These are phyloP conservation scores for Dasyurus viverrinus DNA, from an alignment of 2,113 vertebrate genomes.

Conservation along the genomic window DNA sequence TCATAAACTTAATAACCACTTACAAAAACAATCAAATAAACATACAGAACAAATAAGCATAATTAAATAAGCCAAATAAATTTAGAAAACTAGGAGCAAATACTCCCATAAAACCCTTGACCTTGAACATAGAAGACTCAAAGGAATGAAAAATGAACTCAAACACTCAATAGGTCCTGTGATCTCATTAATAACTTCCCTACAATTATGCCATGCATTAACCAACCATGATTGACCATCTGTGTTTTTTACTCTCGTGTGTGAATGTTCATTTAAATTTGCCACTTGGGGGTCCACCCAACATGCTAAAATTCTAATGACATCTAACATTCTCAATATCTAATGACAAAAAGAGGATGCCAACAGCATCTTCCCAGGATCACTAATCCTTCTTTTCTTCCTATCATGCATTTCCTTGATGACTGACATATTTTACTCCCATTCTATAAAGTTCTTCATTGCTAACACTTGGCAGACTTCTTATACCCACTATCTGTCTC, in stretches of 20 bases:
- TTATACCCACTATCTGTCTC: neutral
- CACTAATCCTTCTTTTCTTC: neutral
- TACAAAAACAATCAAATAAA: neutral
- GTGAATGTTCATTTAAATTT: neutral
- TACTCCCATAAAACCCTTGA: neutral
- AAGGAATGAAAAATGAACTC: neutral
- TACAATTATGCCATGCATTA: neutral
- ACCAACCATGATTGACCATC: neutral
- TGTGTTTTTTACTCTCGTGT: neutral
- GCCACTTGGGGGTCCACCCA: neutral
- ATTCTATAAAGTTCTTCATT: neutral
- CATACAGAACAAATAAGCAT: neutral
- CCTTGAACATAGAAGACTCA: neutral
- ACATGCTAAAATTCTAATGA: neutral
- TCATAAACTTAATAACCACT: neutral
- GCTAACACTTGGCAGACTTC: neutral
- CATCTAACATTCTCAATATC: neutral
- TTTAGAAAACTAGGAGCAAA: neutral
- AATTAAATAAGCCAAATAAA: neutral
- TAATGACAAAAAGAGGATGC: neutral
- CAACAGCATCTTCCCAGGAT: neutral
- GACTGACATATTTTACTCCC: neutral
- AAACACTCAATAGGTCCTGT: neutral
- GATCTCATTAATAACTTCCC: neutral
- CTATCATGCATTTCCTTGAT: neutral